Conservation (phyloP, 2,888 invertebrate species). For the Ypsolopha scabrella region DNA sequence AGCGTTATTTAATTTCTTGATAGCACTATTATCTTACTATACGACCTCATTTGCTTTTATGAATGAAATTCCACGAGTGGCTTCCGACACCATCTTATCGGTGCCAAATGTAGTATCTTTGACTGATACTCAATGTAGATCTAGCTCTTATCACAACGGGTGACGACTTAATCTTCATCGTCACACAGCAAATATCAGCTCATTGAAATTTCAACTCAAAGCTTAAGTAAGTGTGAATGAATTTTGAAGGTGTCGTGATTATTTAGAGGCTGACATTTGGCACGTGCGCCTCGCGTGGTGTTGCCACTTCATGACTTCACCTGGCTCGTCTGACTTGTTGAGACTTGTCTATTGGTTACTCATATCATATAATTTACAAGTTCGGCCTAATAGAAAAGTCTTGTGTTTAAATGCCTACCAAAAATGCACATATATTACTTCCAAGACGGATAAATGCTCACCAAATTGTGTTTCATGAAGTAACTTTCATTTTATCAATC, state of each 20-base stretch:
- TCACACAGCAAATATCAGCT: background rate
- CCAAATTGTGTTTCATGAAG: no score
- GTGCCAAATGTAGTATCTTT: background rate
- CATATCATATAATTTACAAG: no score
- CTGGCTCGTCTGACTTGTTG: background rate
- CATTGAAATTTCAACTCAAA: background rate
- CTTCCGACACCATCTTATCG: conserved; percentile 4
- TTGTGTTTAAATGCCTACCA: no score
- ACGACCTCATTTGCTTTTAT: conserved; percentile 17
- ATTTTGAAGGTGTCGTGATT: background rate
- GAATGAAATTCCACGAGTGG: conserved; percentile 15
- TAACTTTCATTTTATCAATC: no score
- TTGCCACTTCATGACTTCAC: background rate
- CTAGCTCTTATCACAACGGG: background rate
- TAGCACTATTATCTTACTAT: conserved; percentile 14
- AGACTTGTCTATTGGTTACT: background rate
- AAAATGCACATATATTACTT: no score
- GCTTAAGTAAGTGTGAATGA: background rate
- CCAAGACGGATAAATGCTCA: no score
- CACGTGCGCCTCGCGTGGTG: background rate
- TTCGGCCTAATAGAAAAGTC: no score
- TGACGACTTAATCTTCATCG: background rate
- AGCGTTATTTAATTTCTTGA: background rate
- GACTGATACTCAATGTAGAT: background rate
- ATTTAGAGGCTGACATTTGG: background rate